Conservation (phyloP, 1,140 invertebrate species). For the Drosophila obscura region DNA sequence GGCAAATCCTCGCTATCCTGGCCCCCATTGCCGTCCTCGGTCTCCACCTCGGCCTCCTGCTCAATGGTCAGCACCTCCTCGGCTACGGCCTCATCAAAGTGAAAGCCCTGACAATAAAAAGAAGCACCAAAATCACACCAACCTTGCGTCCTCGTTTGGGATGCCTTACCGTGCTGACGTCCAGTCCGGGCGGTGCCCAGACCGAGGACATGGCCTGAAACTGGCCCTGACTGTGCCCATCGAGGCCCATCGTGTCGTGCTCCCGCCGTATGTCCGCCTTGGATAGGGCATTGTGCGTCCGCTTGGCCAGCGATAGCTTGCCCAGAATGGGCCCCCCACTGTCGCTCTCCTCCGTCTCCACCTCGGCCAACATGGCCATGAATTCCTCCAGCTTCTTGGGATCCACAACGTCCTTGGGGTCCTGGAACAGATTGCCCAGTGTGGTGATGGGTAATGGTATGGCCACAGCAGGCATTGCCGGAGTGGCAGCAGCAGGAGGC, state of each 20-base stretch:
- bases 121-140: no score
- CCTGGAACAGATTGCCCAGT: constrained; percentile 75
- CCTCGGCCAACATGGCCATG: constrained; percentile 84
- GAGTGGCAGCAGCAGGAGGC: neutral
- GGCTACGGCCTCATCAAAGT: constrained; percentile 68
- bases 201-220: constrained; percentile 64
- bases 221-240: constrained; percentile 42
- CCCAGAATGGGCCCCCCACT: constrained; percentile 86
- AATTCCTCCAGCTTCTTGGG: constrained; percentile 84
- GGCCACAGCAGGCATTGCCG: constrained; percentile 13
- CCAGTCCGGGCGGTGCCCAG: constrained; percentile 63
- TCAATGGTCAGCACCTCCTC: constrained; percentile 77
- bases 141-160: neutral
- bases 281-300: constrained; percentile 86
- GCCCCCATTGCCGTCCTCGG: constrained; percentile 66
- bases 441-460: constrained; percentile 57
- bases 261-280: constrained; percentile 80
- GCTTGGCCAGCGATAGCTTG: constrained; percentile 85
- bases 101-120: constrained; percentile 40
- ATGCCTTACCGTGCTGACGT: constrained; percentile 55
- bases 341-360: constrained; percentile 88
- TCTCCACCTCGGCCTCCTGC: constrained; percentile 80
- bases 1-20: constrained; percentile 74
- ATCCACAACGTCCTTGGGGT: constrained; percentile 81
- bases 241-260: constrained; percentile 33